Evolutionary conservation across 2,113 vertebrate species (phyloP), one percentile per base, ranked within the genome.

Genomic region (Pungitius pungitius): DNA sequence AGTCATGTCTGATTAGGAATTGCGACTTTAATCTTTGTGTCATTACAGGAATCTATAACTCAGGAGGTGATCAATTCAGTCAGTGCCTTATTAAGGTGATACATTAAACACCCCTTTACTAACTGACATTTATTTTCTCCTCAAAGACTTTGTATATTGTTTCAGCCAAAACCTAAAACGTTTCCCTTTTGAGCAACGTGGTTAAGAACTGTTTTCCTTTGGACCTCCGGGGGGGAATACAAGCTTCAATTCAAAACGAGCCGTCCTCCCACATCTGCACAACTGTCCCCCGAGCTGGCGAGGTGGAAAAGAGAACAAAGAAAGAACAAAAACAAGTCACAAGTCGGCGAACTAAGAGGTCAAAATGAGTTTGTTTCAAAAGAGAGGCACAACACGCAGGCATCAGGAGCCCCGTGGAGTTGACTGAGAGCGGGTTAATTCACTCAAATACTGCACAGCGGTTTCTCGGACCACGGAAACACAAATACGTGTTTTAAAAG

Each of bases 291-390:
- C 8, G 65, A 68, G 71, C 67, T 45, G 1, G 22, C 9, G 51
- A 74, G 7, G 2, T 45, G 49, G 63, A 27, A 61, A 20, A 35
- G 42, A 49, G 55, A 79, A 60, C 56, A 72, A 74, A 78, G 30
- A 30, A 5, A 30, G 30, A 30, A 30, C 30, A 30, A 30, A 30
- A n/a, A n/a, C n/a, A n/a, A 78, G 61, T 75, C 60, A 10, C 77
- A 77, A 75, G 75, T 80, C 73, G 74, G 67, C 68, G 43, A 75
- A 87, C 47, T 74, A 58, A 85, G 85, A 86, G 81, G 80, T 88
- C 80, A 76, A 71, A 79, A 78, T 69, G 45, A 63, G 40, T 90
- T 81, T 52, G 69, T 84, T 65, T 83, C 27, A 81, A 58, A 79
- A 54, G 11, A 55, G 17, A 58, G 27, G 51, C 40, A 62, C 49